Evolutionary conservation across 2,113 vertebrate species (phyloP).

Genomic region (Nerophis lumbriciformis): DNA sequence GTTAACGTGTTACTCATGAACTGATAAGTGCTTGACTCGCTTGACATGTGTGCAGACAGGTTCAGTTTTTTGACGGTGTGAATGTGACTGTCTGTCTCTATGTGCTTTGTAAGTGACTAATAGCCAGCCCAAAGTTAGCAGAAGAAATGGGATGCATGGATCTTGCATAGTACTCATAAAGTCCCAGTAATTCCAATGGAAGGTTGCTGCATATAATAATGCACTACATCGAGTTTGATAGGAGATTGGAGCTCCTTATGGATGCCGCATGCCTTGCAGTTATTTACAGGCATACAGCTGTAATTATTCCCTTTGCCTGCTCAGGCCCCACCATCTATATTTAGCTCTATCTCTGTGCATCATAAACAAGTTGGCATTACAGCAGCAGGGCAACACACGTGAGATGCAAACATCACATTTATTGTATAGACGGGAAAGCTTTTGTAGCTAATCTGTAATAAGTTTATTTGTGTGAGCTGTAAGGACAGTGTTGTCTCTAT

Average conservation of each 20-base stretch:
- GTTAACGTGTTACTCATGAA: too few species aligned
- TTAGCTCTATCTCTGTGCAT: conserved; percentile 71
- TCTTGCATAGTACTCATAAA: too few species aligned
- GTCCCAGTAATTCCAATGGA: too few species aligned
- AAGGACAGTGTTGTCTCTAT: not conserved
- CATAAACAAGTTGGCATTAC: conserved; percentile 63
- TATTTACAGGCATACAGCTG: conserved; percentile 28
- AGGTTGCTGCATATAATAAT: not conserved
- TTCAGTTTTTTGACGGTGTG: too few species aligned
- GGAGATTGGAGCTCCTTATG: conserved; percentile 1
- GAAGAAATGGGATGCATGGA: too few species aligned
- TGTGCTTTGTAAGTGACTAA: too few species aligned
- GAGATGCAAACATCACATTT: conserved; percentile 46
- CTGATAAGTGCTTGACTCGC: too few species aligned
- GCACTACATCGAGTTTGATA: not conserved
- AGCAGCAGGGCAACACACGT: conserved; percentile 42
- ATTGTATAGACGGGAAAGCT: conserved; percentile 6
- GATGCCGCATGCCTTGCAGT: conserved; percentile 12
- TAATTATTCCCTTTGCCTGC: conserved; percentile 53
- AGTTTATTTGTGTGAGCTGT: not conserved
- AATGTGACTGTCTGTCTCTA: too few species aligned
- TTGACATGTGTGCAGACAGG: too few species aligned
- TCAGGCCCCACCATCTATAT: conserved; percentile 62
- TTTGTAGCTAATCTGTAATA: not conserved
- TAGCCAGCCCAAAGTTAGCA: too few species aligned